Evolutionary conservation across 1,140 invertebrate genomes (phyloP), one percentile per base, ranked within the genome.

Genomic region (Araneus ventricosus): DNA sequence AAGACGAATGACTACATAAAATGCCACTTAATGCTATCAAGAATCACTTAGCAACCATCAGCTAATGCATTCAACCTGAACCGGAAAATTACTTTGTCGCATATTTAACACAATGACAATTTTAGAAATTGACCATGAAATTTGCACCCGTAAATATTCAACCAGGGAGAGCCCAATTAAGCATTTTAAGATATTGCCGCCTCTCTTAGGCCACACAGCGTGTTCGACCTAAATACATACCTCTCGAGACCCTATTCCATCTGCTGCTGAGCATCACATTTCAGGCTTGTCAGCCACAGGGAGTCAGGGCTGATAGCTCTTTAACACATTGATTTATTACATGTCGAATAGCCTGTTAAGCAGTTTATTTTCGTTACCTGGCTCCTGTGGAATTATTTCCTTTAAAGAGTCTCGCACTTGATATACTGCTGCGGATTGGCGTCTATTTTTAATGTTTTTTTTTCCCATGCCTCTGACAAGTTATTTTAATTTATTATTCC

Each of bases 301-400:
- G 67, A 37, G 27, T 22, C 27, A 61, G 63, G 17, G 41, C 67
- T 90, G 88, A 90, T 90, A 90, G 88, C 70, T 90, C 88, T 90
- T 90, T 90, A 90, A 79, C 67, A 70, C 88, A 90, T 90, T 90
- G 88, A 90, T 90, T 90, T 90, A 90, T 90, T 45, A 70, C 85
- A 24, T 87, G 85, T 87, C 85, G 85, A 30, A 61, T 63, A 27
- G 27, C 17, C 85, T 80, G 30, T 79, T 24, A 22, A 37, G 45
- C 88, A 34, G 88, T 90, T 90, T 90, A 90, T 90, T 90, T 90
- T 88, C 86, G 61, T 88, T 90, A 79, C 34, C 45, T 30, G 41
- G 37, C 22, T 2, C n/a, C 10, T 30, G 37, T 52, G n/a, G 63
- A 70, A 30, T 88, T 88, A 88, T 88, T 88, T 75, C 70, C 37